Evolutionary conservation across 2,888 invertebrate species (phyloP).

Genomic region (Shargacucullia verbasci): DNA sequence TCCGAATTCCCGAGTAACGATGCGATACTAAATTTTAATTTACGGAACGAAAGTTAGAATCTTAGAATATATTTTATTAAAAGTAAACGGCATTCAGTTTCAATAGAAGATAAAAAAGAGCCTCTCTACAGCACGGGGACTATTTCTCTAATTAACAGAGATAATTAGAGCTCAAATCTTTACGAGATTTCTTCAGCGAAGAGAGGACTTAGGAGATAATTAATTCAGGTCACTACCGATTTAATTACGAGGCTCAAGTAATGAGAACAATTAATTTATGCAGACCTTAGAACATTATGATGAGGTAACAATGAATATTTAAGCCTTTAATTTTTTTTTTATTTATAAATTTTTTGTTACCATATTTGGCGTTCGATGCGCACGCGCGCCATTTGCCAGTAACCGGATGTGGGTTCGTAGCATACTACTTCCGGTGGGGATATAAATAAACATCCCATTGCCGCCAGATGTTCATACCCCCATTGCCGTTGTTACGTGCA

Average conservation of each 20-base stretch:
- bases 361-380: constrained; percentile 50
- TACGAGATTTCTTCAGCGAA: constrained; percentile 21
- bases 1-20: constrained; percentile 4
- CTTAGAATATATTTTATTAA: constrained; percentile 5
- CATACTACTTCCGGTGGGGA: constrained; percentile 79
- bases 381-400: constrained; percentile 66
- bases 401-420: constrained; percentile 80
- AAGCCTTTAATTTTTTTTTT: constrained; percentile 1
- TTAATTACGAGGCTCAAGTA: not conserved
- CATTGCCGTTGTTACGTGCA: constrained; percentile 45
- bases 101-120: constrained; percentile 2
- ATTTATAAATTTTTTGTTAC: constrained; percentile 17
- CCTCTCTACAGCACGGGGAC: constrained; percentile 5
- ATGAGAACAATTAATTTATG: not conserved
- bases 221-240: constrained; percentile 6
- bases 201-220: constrained; percentile 9
- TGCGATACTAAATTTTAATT: constrained; percentile 39
- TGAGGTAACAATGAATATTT: not conserved
- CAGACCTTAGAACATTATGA: not conserved
- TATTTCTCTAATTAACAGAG: constrained; percentile 36
- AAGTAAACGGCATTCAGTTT: not conserved
- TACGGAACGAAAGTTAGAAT: constrained; percentile 6
- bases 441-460: constrained; percentile 80
- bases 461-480: constrained; percentile 79
- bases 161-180: constrained; percentile 31